phyloP scores from a whole-genome alignment of 2,888 invertebrate genomes.

The Drosophila borborema region DNA sequence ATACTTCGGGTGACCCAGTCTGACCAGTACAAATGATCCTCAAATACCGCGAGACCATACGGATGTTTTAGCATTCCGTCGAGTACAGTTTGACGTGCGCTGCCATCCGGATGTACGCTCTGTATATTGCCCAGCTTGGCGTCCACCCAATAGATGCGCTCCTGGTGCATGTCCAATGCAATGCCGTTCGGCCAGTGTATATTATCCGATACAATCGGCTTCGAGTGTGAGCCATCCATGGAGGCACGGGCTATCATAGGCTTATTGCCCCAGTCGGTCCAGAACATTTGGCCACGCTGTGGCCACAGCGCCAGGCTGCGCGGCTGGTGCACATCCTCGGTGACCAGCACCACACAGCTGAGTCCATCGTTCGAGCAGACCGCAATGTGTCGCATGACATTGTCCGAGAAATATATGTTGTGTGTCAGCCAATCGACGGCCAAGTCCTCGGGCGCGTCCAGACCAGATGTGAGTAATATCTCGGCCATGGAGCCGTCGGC shows the following conservation, averaged over 20 bases:
- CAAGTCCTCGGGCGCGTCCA: slow-evolving; percentile 91
- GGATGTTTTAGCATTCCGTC: slow-evolving; percentile 91
- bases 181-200: slow-evolving; percentile 94
- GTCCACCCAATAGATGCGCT: slow-evolving; percentile 95
- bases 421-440: slow-evolving; percentile 91
- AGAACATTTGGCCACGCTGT: slow-evolving; percentile 92
- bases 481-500: slow-evolving; percentile 88
- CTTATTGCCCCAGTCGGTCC: slow-evolving; percentile 94
- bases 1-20: slow-evolving; percentile 93
- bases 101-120: slow-evolving; percentile 88
- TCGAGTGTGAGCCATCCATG: slow-evolving; percentile 92
- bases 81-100: slow-evolving; percentile 87
- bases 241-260: slow-evolving; percentile 91
- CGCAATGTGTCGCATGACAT: slow-evolving; percentile 89
- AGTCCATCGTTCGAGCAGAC: slow-evolving; percentile 90
- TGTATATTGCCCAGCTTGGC: slow-evolving; percentile 89
- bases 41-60: slow-evolving; percentile 93
- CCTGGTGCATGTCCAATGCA: slow-evolving; percentile 91
- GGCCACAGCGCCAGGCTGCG: slow-evolving; percentile 90
- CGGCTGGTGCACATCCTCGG: slow-evolving; percentile 88
- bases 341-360: slow-evolving; percentile 88
- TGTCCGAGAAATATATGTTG: slow-evolving; percentile 93
- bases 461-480: slow-evolving; percentile 88
- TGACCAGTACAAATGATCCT: slow-evolving; percentile 95
- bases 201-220: slow-evolving; percentile 88